Evolutionary conservation across 1,140 invertebrate species (phyloP).

Genomic region (Bombus balteatus): DNA sequence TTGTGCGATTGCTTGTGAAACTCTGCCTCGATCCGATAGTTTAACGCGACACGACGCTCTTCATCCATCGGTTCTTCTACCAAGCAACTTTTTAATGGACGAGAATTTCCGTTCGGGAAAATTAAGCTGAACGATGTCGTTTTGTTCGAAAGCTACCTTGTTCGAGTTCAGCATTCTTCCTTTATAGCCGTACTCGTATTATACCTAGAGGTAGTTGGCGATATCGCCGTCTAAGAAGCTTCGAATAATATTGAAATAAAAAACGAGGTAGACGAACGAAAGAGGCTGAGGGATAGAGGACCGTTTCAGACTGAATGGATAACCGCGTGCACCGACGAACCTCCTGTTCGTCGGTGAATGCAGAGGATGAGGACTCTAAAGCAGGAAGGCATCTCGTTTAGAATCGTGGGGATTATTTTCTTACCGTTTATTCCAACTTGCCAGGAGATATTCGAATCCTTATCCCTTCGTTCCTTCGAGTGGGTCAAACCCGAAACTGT

Average conservation of each 20-base stretch:
- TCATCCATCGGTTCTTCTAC: neutral
- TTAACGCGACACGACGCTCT: neutral
- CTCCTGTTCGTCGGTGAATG: neutral
- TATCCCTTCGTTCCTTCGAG: constrained; percentile 2
- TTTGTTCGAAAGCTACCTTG: neutral
- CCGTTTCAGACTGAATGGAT: constrained; percentile 8
- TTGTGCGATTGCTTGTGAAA: neutral
- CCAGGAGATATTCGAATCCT: neutral
- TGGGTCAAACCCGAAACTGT: neutral
- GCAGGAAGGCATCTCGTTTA: constrained; percentile 29
- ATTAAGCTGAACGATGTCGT: neutral
- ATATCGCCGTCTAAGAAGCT: neutral
- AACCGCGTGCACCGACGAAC: constrained; percentile 12
- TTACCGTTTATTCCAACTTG: constrained; percentile 36
- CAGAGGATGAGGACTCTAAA: constrained; percentile 2
- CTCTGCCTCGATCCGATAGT: neutral
- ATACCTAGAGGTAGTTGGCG: neutral
- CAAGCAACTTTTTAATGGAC: neutral
- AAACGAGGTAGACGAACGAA: neutral
- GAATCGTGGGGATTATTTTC: constrained; percentile 45
- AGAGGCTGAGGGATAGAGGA: neutral
- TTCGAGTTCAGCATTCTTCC: neutral
- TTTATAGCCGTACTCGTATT: neutral
- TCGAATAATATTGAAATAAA: constrained; percentile 13
- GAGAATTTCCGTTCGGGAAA: neutral